A percentile compares a stretch with the other conserved stretches of the same genome.
Evolutionary conservation across 2,113 vertebrate species (phyloP).

Genomic region (Oplegnathus fasciatus): DNA sequence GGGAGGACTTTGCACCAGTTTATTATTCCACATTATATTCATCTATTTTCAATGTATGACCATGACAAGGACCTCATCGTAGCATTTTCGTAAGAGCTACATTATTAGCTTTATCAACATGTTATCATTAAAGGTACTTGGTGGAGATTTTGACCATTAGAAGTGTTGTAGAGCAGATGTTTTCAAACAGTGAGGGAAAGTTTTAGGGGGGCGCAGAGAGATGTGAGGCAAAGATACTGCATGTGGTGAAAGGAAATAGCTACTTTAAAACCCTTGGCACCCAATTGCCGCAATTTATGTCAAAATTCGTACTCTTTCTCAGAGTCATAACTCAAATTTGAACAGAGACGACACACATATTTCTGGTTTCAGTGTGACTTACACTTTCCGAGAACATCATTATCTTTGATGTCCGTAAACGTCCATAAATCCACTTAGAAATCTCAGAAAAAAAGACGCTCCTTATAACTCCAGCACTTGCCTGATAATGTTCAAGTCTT

Average conservation of each 20-base stretch:
- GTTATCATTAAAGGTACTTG: neutral
- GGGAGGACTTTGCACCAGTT: no score
- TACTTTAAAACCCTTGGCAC: neutral
- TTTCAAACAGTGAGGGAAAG: neutral
- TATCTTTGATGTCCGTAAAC: neutral
- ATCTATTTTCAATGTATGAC: neutral
- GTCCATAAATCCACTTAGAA: neutral
- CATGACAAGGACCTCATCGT: neutral
- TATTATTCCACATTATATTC: no score
- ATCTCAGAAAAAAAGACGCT: neutral
- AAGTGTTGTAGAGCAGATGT: neutral
- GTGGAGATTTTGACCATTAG: no score
- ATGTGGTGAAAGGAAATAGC: neutral
- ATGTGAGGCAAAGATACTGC: neutral
- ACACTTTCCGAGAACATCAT: neutral
- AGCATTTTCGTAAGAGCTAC: neutral
- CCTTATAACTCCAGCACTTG: neutral
- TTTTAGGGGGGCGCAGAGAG: neutral
- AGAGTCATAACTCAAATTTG: neutral
- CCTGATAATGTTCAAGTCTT: neutral
- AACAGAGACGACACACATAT: neutral
- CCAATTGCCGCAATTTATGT: neutral
- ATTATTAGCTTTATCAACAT: neutral
- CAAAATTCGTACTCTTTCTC: neutral
- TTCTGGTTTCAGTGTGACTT: neutral